A percentile compares a stretch with the other conserved stretches of the same genome.
phyloP scores from a whole-genome alignment of 2,797 vertebrate genomes.

The Molossus molossus region DNA sequence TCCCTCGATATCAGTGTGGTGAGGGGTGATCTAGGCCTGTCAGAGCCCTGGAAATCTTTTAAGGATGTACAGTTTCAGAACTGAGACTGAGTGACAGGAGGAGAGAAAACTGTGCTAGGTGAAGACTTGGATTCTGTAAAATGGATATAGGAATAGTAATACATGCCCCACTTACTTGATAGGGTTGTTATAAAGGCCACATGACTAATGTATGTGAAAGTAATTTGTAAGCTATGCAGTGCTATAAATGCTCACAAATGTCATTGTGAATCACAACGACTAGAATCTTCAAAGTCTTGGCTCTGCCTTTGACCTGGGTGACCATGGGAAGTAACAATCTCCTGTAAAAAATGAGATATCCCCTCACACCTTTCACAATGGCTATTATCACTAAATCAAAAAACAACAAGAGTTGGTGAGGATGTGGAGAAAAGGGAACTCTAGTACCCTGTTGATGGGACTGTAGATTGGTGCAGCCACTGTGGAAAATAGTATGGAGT shows the following conservation, averaged over 20 bases:
- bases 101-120: not conserved
- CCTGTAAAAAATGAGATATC: not conserved
- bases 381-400: not conserved
- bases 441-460: not conserved
- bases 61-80: not conserved
- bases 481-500: not conserved
- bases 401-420: not conserved
- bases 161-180: not conserved
- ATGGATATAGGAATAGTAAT: not conserved
- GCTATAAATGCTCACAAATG: not conserved
- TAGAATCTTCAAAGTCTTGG: not conserved
- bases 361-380: not conserved
- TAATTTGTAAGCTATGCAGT: not conserved
- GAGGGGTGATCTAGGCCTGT: not conserved
- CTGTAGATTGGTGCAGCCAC: not conserved
- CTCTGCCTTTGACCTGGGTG: conserved; percentile 36
- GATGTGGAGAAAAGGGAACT: not conserved
- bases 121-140: not conserved
- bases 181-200: not conserved
- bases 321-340: not conserved
- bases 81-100: not conserved
- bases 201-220: not conserved
- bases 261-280: not conserved
- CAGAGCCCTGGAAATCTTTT: not conserved
- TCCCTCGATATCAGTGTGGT: not conserved